Evolutionary conservation across 2,113 vertebrate species (phyloP).

Genomic region (Aldabrachelys gigantea): DNA sequence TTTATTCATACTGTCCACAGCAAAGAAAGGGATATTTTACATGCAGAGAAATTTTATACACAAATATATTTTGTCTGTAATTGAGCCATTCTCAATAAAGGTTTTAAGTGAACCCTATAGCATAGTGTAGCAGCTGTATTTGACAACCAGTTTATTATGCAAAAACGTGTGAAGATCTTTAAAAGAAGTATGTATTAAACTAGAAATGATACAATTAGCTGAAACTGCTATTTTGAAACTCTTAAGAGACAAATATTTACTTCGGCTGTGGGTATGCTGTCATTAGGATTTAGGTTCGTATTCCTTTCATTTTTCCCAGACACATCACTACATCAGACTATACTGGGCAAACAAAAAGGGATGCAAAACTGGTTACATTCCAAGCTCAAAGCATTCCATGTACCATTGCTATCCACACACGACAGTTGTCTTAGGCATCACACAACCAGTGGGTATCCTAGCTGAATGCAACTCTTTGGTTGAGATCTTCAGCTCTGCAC

Average conservation of each 20-base stretch:
- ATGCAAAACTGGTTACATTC: not conserved
- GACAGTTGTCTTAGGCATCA: not conserved
- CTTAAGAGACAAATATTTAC: not conserved
- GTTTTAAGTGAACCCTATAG: slow-evolving; percentile 41
- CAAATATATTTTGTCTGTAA: slow-evolving; percentile 83
- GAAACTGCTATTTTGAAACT: not conserved
- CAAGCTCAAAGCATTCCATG: not conserved
- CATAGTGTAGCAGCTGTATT: slow-evolving; percentile 10
- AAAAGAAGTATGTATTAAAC: rapidly evolving
- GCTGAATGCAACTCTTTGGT: not conserved
- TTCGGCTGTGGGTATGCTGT: not conserved
- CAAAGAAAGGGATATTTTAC: slow-evolving; percentile 76
- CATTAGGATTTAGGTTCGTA: not conserved
- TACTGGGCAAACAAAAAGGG: not conserved
- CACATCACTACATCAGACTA: not conserved
- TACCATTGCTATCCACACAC: not conserved
- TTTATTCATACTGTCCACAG: slow-evolving; percentile 48
- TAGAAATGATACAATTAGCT: not conserved
- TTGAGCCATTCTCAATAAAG: slow-evolving; percentile 80
- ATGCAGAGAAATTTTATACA: slow-evolving; percentile 79
- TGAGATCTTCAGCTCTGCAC: not conserved
- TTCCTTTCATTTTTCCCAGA: not conserved
- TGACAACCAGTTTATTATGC: slow-evolving; percentile 26
- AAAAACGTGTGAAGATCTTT: not conserved
- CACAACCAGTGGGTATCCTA: not conserved